Evolutionary conservation across 1,140 invertebrate species (phyloP).

Genomic region (Callitettix versicolor): DNA sequence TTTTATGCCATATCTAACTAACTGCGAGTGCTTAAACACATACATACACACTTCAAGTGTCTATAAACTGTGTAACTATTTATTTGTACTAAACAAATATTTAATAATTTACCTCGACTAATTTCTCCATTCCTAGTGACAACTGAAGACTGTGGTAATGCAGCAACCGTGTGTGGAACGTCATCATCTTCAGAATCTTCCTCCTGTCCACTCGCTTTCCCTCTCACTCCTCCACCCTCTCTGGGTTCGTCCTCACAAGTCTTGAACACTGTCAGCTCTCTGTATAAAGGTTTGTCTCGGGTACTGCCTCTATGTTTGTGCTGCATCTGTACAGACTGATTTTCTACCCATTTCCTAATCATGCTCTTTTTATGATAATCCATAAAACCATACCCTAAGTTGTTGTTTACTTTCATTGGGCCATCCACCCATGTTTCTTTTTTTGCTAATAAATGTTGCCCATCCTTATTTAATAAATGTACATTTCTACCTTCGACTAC

Average conservation of each 20-base stretch:
- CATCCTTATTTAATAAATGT: conserved; percentile 17
- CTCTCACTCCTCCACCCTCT: conserved; percentile 21
- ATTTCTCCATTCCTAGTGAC: conserved; percentile 20
- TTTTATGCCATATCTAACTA: no score
- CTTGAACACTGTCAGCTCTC: conserved; percentile 52
- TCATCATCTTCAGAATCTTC: conserved; percentile 27
- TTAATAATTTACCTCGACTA: conserved; percentile 22
- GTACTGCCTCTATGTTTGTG: conserved; percentile 15
- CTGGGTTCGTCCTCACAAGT: conserved; percentile 42
- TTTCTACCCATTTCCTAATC: conserved; percentile 89
- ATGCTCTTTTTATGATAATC: conserved; percentile 83
- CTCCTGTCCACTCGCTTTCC: conserved; percentile 26
- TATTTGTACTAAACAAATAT: no score
- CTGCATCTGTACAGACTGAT: conserved; percentile 67
- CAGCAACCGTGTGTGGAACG: neutral
- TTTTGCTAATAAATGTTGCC: conserved; percentile 31
- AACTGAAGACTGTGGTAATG: conserved; percentile 4
- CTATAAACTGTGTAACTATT: no score
- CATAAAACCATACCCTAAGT: conserved; percentile 72
- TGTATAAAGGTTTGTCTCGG: conserved; percentile 34
- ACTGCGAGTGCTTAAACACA: no score
- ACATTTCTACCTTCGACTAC: conserved; percentile 65
- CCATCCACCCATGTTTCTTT: conserved; percentile 91
- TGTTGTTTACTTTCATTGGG: conserved; percentile 38
- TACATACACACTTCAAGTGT: no score